These are phyloP conservation scores for Brevipalpus yothersi DNA, from an alignment of 1,140 invertebrate genomes.

Conservation along the genomic window DNA sequence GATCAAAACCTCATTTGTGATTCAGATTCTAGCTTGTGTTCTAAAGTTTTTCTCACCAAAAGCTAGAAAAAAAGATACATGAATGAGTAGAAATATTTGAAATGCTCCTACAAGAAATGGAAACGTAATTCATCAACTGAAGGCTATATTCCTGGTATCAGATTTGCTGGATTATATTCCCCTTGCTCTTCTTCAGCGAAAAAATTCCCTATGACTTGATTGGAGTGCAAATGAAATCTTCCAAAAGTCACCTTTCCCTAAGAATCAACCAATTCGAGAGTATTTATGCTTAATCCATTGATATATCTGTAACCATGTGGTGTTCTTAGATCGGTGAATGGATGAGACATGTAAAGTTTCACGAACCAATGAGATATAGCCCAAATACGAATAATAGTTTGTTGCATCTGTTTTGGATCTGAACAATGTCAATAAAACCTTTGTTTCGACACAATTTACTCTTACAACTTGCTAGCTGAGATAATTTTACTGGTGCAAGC, in stretches of 20 bases:
- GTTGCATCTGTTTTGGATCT: constrained; percentile 76
- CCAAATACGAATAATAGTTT: constrained; percentile 93
- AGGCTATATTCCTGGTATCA: constrained; percentile 68
- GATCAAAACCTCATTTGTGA: too few relatives aligned
- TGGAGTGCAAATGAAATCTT: constrained; percentile 58
- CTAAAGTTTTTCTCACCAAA: too few relatives aligned
- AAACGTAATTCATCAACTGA: too few relatives aligned
- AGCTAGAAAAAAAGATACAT: too few relatives aligned
- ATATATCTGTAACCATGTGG: constrained; percentile 76
- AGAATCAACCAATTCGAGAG: constrained; percentile 70
- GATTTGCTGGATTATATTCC: constrained; percentile 68
- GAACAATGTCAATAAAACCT: too few relatives aligned
- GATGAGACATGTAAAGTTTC: constrained; percentile 63
- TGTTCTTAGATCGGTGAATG: constrained; percentile 74
- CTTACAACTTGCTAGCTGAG: too few relatives aligned
- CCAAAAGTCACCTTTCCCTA: constrained; percentile 50
- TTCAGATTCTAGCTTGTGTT: too few relatives aligned
- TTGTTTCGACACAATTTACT: too few relatives aligned
- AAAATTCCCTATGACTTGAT: constrained; percentile 79
- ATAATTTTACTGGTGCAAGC: too few relatives aligned
- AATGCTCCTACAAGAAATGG: too few relatives aligned
- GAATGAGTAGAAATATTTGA: too few relatives aligned
- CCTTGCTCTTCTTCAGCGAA: constrained; percentile 74
- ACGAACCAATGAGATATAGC: constrained; percentile 65
- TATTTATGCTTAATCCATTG: constrained; percentile 92